These are phyloP conservation scores for Oryzias sinensis DNA, from an alignment of 2,797 vertebrate genomes.

Conservation along the genomic window DNA sequence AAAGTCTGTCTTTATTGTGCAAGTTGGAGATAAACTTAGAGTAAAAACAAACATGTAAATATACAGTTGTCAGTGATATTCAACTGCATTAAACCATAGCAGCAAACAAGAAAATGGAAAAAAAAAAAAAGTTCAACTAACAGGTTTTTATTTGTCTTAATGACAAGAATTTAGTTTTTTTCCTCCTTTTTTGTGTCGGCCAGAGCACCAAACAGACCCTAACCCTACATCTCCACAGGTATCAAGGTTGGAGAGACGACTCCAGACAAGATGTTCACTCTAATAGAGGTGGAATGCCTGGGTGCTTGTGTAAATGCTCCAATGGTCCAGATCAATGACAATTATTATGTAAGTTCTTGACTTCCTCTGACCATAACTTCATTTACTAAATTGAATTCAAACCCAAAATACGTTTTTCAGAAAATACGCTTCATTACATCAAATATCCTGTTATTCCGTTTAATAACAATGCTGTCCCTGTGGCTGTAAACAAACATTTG, in stretches of 20 bases:
- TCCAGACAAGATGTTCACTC: constrained; percentile 92
- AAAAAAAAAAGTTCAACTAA: too few species aligned
- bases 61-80: constrained; percentile 31
- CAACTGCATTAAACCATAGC: constrained; percentile 27
- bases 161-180: too few species aligned
- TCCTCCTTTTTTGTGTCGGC: too few species aligned
- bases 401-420: constrained; percentile 14
- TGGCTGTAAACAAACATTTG: too few species aligned
- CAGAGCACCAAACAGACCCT: too few species aligned
- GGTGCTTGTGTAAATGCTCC: constrained; percentile 98
- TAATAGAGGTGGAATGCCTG: constrained; percentile 96
- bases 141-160: too few species aligned
- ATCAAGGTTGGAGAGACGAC: constrained; percentile 96
- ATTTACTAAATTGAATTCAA: constrained; percentile 47
- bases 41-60: constrained; percentile 23
- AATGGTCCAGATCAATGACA: constrained; percentile 99
- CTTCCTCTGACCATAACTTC: constrained; percentile 13
- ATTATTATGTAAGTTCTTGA: constrained; percentile 92
- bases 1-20: constrained; percentile 28
- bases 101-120: constrained; percentile 19
- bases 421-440: neutral
- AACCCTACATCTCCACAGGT: constrained; percentile 72
- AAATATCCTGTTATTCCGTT: neutral
- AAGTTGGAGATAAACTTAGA: constrained; percentile 13
- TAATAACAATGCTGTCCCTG: too few species aligned